A percentile compares a stretch with the other conserved stretches of the same genome.
phyloP scores from a whole-genome alignment of 1,140 invertebrate genomes.

The Centruroides sculpturatus region DNA sequence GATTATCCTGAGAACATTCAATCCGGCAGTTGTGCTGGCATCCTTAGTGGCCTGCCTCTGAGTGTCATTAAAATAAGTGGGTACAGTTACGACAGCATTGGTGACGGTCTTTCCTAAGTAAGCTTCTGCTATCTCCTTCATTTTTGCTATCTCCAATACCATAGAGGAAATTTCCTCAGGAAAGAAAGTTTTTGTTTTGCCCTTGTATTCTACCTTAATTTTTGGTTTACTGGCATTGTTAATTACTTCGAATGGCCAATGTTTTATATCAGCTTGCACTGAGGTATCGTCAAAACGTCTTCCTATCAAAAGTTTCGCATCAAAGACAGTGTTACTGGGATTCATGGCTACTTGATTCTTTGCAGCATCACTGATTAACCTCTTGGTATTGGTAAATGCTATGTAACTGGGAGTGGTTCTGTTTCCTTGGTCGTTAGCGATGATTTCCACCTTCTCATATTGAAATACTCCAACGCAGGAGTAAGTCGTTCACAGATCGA shows the following conservation, averaged over 20 bases:
- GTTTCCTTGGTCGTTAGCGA: conserved; percentile 94
- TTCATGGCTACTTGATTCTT: conserved; percentile 64
- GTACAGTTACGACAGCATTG: conserved; percentile 46
- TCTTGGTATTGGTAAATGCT: conserved; percentile 76
- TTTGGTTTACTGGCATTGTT: conserved; percentile 28
- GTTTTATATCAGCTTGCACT: conserved; percentile 46
- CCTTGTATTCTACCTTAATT: conserved; percentile 54
- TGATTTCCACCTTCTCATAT: conserved; percentile 85
- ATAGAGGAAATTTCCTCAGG: conserved; percentile 80
- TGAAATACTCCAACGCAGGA: conserved; percentile 82
- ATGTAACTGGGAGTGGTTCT: conserved; percentile 92
- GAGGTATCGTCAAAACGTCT: conserved; percentile 55
- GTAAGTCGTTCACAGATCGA: conserved; percentile 58
- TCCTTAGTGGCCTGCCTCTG: conserved; percentile 58
- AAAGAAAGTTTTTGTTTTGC: conserved; percentile 57
- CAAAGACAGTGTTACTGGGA: conserved; percentile 64
- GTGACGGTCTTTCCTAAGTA: conserved; percentile 37
- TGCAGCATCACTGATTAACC: conserved; percentile 67
- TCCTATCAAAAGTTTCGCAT: conserved; percentile 64
- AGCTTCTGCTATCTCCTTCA: conserved; percentile 67
- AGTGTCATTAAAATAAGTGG: conserved; percentile 58
- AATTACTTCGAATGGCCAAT: conserved; percentile 40
- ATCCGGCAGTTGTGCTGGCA: conserved; percentile 47
- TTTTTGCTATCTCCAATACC: conserved; percentile 65
- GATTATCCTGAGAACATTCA: conserved; percentile 50